These are phyloP conservation scores for Piezodorus guildinii DNA, from an alignment of 1,140 invertebrate species.

Conservation along the genomic window DNA sequence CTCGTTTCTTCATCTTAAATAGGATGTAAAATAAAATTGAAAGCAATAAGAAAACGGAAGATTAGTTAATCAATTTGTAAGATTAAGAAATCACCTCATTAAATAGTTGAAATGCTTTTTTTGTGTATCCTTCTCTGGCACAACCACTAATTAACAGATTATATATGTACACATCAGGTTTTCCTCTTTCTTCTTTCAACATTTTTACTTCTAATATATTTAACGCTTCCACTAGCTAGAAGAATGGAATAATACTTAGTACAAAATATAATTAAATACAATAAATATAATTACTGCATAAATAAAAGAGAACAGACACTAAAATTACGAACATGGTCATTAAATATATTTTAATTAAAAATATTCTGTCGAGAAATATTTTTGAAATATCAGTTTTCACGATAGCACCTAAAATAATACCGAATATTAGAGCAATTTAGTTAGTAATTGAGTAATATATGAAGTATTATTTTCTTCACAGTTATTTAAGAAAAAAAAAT, in stretches of 20 bases:
- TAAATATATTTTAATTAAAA: too few species aligned
- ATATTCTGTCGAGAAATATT: too few species aligned
- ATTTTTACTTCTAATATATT: constrained; percentile 59
- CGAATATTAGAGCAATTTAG: too few species aligned
- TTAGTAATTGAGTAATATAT: neutral
- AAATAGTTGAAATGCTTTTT: constrained; percentile 71
- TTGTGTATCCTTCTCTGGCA: constrained; percentile 65
- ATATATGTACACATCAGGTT: constrained; percentile 65
- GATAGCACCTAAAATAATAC: too few species aligned
- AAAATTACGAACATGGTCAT: too few species aligned
- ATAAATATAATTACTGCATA: too few species aligned
- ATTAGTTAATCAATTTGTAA: neutral
- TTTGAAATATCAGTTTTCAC: too few species aligned
- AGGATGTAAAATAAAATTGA: too few species aligned
- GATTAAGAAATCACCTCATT: constrained; percentile 40
- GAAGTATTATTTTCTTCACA: too few species aligned
- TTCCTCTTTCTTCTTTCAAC: constrained; percentile 59
- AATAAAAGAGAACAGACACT: too few species aligned
- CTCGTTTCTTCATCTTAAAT: constrained; percentile 58
- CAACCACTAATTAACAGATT: constrained; percentile 68
- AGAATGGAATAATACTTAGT: constrained; percentile 8
- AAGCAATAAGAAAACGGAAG: too few species aligned
- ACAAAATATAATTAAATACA: neutral
- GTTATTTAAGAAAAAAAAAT: neutral
- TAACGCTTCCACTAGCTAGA: constrained; percentile 48